phyloP scores from a whole-genome alignment of 2,888 invertebrate genomes.

The Dasypolia templi region DNA sequence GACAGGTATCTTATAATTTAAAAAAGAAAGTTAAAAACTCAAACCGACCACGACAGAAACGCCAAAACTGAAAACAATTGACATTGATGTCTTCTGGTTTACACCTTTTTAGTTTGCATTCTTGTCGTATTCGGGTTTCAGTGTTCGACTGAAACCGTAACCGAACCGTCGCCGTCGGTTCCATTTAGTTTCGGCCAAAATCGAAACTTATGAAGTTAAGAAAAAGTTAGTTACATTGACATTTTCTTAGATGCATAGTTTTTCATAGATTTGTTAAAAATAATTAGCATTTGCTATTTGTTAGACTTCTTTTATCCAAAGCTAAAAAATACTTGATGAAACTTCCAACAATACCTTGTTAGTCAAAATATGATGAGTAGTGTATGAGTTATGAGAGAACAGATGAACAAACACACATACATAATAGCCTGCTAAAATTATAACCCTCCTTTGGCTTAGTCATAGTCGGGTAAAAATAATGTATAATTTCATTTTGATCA shows the following conservation, averaged over 20 bases:
- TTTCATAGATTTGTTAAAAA: background rate
- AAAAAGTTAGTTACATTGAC: too few relatives aligned
- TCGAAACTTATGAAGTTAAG: background rate
- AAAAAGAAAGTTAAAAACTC: background rate
- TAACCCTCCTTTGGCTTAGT: background rate
- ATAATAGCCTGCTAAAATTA: background rate
- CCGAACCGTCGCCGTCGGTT: background rate
- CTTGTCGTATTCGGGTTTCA: background rate
- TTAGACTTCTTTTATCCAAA: background rate
- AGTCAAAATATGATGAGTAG: background rate
- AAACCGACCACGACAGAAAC: background rate
- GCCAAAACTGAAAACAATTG: background rate
- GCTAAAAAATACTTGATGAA: background rate
- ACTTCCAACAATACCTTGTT: background rate
- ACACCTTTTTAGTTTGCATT: background rate
- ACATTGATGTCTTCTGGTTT: background rate
- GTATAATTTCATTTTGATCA: background rate
- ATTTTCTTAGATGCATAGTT: too few relatives aligned
- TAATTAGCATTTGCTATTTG: background rate
- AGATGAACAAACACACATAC: background rate
- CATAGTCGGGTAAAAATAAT: background rate
- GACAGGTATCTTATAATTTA: background rate
- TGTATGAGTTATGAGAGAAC: background rate
- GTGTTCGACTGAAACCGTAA: background rate
- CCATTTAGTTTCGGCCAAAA: background rate